phyloP scores from a whole-genome alignment of 2,797 vertebrate species.

The Sebastolobus altivelis region DNA sequence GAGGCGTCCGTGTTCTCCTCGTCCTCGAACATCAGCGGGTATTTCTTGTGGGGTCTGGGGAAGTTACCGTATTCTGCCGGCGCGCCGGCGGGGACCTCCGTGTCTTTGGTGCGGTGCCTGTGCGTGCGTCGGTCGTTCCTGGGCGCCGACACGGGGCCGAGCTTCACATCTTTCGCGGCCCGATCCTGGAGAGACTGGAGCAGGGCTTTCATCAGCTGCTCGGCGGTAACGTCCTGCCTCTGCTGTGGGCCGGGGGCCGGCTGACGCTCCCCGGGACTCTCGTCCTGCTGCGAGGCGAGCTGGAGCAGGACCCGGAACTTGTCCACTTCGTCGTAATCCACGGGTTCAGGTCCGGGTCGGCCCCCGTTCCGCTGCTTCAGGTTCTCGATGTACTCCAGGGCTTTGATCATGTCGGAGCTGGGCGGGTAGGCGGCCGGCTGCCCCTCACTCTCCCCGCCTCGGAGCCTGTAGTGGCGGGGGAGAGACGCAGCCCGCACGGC shows the following conservation, averaged over 20 bases:
- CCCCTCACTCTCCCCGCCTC: conserved; percentile 88
- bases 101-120: conserved; percentile 81
- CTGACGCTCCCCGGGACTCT: conserved; percentile 81
- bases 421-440: conserved; percentile 86
- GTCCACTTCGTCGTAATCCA: conserved; percentile 89
- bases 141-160: conserved; percentile 75
- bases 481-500: conserved; percentile 89
- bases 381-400: conserved; percentile 98
- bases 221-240: conserved; percentile 86
- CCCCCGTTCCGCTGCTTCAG: conserved; percentile 90
- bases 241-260: conserved; percentile 62
- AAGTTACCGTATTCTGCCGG: conserved; percentile 88
- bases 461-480: conserved; percentile 90
- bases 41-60: conserved; percentile 89
- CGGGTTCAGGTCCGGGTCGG: conserved; percentile 79
- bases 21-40: conserved; percentile 91
- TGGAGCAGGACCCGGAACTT: conserved; percentile 87
- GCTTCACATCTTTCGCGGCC: conserved; percentile 86
- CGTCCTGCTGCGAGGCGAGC: conserved; percentile 85
- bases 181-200: conserved; percentile 90
- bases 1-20: conserved; percentile 89
- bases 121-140: conserved; percentile 84
- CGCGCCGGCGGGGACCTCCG: conserved; percentile 79
- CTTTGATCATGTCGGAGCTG: conserved; percentile 95
- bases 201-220: conserved; percentile 91